Evolutionary conservation across 1,140 invertebrate species (phyloP), one percentile per base, ranked within the genome.

Genomic region (Leptopilina clavipes): DNA sequence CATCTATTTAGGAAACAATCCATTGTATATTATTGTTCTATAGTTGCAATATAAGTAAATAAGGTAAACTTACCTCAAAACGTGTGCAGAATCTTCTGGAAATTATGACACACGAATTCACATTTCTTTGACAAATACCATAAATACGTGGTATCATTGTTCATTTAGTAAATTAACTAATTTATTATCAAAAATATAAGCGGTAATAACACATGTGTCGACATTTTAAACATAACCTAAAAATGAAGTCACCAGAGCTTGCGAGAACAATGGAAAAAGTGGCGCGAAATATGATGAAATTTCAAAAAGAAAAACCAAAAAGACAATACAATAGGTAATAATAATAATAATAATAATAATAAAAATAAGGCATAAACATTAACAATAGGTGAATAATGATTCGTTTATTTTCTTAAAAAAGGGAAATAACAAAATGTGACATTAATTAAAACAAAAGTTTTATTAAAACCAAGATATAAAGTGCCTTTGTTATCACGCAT

Each of bases 401-500:
- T n/a, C n/a, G n/a, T n/a, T n/a, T n/a, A n/a, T n/a, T n/a, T n/a
- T n/a, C n/a, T n/a, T n/a, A 3, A 56, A 25, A 22, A 31, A 59
- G 3, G 19, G 25, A 14, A 14, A 8, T 6, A 25, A 14, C n/a
- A n/a, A n/a, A n/a, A n/a, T n/a, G n/a, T n/a, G n/a, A n/a, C n/a
- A 31, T 65, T 31, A 31, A 31, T 31, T 65, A 65, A 31, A n/a
- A 65, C 59, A 31, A 31, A 31, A 65, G 14, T 65, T 8, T 25
- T 54, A 31, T 31, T 65, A 31, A 65, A 65, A 22, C 22, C 25
- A 65, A 65, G 3, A 59, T 31, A 65, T 65, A 65, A 65, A 65
- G 59, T 65, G 59, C 19, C 25, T 65, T 31, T 65, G 25, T 31
- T 65, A 65, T 65, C 59, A 31, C 25, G n/a, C 59, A 65, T 65